Percentiles rank a stretch among this genome's conserved stretches.
These are phyloP conservation scores for Notocelia uddmanniana DNA, from an alignment of 2,888 invertebrate genomes.

Conservation along the genomic window DNA sequence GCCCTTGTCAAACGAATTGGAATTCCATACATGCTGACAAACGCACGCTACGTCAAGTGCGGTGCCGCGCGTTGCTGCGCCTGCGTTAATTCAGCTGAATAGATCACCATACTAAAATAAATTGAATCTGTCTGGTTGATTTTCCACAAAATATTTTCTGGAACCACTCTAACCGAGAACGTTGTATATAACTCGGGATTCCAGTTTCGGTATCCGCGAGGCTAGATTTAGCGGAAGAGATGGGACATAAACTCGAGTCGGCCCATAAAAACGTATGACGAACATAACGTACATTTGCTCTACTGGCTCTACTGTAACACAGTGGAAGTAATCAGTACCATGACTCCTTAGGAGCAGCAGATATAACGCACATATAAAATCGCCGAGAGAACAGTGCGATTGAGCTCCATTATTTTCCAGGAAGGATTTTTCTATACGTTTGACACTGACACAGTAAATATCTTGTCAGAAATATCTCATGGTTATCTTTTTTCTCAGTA, in stretches of 20 bases:
- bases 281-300: constrained; percentile 31
- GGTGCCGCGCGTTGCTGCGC: too few relatives aligned
- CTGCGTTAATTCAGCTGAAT: not conserved
- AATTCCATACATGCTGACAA: too few relatives aligned
- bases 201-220: constrained; percentile 16
- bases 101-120: not conserved
- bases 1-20: too few relatives aligned
- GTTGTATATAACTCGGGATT: constrained; percentile 4
- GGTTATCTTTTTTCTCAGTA: too few relatives aligned
- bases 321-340: not conserved
- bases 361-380: too few relatives aligned
- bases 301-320: constrained; percentile 13
- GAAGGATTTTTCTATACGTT: too few relatives aligned
- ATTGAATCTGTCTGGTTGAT: not conserved
- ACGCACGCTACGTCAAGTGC: too few relatives aligned
- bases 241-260: constrained; percentile 36
- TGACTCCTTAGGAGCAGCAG: not conserved
- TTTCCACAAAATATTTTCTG: not conserved
- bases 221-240: constrained; percentile 34
- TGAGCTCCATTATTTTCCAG: too few relatives aligned
- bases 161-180: not conserved
- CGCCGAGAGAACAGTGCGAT: too few relatives aligned
- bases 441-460: too few relatives aligned
- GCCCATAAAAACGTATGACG: constrained; percentile 41
- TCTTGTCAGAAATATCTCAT: too few relatives aligned